phyloP scores from a whole-genome alignment of 1,140 invertebrate species.

The Formica selysi region DNA sequence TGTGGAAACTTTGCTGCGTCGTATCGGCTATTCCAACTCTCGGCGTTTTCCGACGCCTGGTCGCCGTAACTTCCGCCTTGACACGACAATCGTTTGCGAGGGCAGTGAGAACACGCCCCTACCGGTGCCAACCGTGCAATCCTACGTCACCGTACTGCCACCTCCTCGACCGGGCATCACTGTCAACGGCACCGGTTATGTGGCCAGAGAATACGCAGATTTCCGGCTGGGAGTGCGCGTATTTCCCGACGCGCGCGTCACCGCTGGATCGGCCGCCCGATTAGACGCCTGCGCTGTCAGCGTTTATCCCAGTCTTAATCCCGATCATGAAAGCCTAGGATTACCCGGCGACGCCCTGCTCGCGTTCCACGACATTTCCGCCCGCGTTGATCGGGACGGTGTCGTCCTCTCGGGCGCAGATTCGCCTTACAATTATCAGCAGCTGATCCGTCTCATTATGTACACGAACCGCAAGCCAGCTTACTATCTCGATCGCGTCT shows the following conservation, averaged over 20 bases:
- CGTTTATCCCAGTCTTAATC: conserved; percentile 97
- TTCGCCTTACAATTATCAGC: conserved; percentile 94
- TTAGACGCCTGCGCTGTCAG: conserved; percentile 96
- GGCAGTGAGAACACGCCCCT: conserved; percentile 81
- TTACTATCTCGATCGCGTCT: conserved; percentile 97
- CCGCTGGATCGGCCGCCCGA: conserved; percentile 88
- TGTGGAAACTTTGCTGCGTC: conserved; percentile 94
- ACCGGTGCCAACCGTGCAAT: conserved; percentile 90
- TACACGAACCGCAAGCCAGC: conserved; percentile 98
- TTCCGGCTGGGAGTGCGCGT: conserved; percentile 94
- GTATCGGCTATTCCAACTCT: conserved; percentile 96
- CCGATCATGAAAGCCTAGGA: conserved; percentile 95
- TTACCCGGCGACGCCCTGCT: conserved; percentile 92
- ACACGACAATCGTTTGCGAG: conserved; percentile 91
- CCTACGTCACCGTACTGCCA: conserved; percentile 95
- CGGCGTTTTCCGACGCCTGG: conserved; percentile 97
- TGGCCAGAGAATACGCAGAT: conserved; percentile 94
- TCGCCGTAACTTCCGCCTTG: conserved; percentile 94
- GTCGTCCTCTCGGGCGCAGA: conserved; percentile 94
- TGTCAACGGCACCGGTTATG: conserved; percentile 93
- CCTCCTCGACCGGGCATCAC: conserved; percentile 94
- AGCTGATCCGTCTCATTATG: conserved; percentile 94
- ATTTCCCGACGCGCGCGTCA: conserved; percentile 93
- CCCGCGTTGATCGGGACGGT: conserved; percentile 93
- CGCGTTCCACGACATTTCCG: conserved; percentile 90